Evolutionary conservation across 2,888 invertebrate genomes (phyloP).

Genomic region (Acanthococcus lagerstroemiae): DNA sequence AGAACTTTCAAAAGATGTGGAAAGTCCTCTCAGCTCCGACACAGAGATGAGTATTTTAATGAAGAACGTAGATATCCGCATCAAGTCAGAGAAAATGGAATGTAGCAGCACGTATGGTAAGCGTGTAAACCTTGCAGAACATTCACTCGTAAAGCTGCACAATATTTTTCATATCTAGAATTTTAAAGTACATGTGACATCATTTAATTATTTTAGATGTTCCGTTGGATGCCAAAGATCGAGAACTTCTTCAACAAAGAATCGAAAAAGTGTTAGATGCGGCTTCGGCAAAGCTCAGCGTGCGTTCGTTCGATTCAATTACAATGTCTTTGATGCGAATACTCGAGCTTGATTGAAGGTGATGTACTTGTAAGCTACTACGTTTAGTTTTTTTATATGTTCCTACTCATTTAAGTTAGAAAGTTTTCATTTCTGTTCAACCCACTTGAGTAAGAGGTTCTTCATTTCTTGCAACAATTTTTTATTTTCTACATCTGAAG

Average conservation of each 20-base stretch:
- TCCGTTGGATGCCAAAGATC: not conserved
- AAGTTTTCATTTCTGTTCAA: too few species aligned
- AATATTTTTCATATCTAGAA: not conserved
- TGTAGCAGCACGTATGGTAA: not conserved
- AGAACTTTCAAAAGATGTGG: not conserved
- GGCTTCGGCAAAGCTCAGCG: not conserved
- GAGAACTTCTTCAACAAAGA: not conserved
- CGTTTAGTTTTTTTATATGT: not conserved
- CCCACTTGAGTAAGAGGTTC: too few species aligned
- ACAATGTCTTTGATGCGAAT: not conserved
- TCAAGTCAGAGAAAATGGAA: not conserved
- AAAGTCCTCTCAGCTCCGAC: not conserved
- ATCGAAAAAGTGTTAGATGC: not conserved
- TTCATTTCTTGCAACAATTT: too few species aligned
- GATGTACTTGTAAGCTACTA: not conserved
- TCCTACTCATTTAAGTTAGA: too few species aligned
- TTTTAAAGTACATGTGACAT: not conserved
- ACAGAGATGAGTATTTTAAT: not conserved
- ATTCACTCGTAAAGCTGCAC: not conserved
- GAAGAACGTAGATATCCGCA: not conserved
- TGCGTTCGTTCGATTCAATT: not conserved
- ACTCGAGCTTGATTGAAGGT: not conserved
- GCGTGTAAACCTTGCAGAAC: not conserved
- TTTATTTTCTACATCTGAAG: not conserved
- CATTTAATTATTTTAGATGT: not conserved